Evolutionary conservation across 2,888 invertebrate species (phyloP).

Genomic region (Hermaeophaga mercurialis): DNA sequence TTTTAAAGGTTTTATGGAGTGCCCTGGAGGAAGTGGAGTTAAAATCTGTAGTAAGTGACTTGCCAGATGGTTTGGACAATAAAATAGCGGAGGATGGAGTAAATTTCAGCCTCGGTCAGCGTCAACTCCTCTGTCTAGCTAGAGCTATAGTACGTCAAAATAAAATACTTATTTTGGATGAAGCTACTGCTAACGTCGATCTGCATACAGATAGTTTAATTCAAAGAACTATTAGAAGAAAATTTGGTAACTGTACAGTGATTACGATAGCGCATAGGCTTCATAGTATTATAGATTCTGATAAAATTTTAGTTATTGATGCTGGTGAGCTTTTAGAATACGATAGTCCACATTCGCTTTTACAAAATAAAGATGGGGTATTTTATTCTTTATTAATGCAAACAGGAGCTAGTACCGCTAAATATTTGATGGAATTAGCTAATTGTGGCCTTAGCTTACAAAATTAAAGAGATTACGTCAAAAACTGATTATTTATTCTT

Average conservation of each 20-base stretch:
- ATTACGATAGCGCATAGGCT: slow-evolving; percentile 84
- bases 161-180: slow-evolving; percentile 59
- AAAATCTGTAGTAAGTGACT: slow-evolving; percentile 61
- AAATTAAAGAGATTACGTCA: not conserved
- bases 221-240: slow-evolving; percentile 74
- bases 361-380: slow-evolving; percentile 54
- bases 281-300: slow-evolving; percentile 85
- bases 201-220: slow-evolving; percentile 77
- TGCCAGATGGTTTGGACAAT: slow-evolving; percentile 66
- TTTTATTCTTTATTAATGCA: slow-evolving; percentile 65
- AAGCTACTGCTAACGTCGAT: slow-evolving; percentile 84
- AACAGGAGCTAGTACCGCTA: slow-evolving; percentile 60
- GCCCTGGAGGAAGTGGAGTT: slow-evolving; percentile 81
- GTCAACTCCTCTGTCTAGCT: slow-evolving; percentile 73
- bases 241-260: slow-evolving; percentile 79
- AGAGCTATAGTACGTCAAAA: slow-evolving; percentile 63
- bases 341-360: slow-evolving; percentile 72
- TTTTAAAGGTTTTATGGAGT: slow-evolving; percentile 67
- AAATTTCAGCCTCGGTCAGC: slow-evolving; percentile 59
- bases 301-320: slow-evolving; percentile 79
- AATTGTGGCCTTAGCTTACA: slow-evolving; percentile 28
- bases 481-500: too few species aligned
- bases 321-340: slow-evolving; percentile 76
- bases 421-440: slow-evolving; percentile 42
- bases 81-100: slow-evolving; percentile 74